Evolutionary conservation across 2,113 vertebrate genomes (phyloP), one percentile per base, ranked within the genome.

Genomic region (Lasiurus borealis): DNA sequence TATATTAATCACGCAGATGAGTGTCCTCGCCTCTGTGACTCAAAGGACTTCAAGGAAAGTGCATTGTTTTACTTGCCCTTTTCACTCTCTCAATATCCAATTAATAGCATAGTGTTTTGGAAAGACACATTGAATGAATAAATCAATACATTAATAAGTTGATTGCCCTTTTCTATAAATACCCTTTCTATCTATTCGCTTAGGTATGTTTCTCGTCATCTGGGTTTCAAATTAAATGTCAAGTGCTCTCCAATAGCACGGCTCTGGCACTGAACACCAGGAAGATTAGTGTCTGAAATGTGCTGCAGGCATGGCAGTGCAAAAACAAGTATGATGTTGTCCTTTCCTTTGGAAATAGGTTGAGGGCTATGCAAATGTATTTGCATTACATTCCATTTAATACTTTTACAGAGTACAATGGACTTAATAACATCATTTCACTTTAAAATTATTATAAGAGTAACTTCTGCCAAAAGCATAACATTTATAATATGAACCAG

Each of bases 181-280:
- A 52, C 4, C 10, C 10, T 15, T 31, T 44, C 48, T 80, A 64
- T 1, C 1, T 1, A 15, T 62, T 62, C 11, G n/a, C 9, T 40
- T 50, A 80, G 48, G 18, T 69, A 13, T 82, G 9, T 85, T 87
- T 71, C 18, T 93, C 64, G 3, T 29, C 8, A 11, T n/a, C 10
- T 77, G n/a, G 80, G 5, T 68, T 18, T 83, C 48, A 82, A 82
- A 40, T 86, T 89, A 68, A 81, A 71, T 72, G 8, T 46, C 48
- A 66, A 46, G 18, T 88, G 21, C 12, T 77, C 29, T 57, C 31
- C 11, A 44, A 12, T 31, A 36, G 2, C 5, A 57, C 23, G 50
- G 14, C 14, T 48, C 6, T 9, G 8, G 11, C 8, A 44, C 11
- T 80, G 75, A 54, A 6, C 21, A 3, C 0, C 7, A 6, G 4